Evolutionary conservation across 2,888 invertebrate genomes (phyloP), one percentile per base, ranked within the genome.

Genomic region (Heliconius aoede): DNA sequence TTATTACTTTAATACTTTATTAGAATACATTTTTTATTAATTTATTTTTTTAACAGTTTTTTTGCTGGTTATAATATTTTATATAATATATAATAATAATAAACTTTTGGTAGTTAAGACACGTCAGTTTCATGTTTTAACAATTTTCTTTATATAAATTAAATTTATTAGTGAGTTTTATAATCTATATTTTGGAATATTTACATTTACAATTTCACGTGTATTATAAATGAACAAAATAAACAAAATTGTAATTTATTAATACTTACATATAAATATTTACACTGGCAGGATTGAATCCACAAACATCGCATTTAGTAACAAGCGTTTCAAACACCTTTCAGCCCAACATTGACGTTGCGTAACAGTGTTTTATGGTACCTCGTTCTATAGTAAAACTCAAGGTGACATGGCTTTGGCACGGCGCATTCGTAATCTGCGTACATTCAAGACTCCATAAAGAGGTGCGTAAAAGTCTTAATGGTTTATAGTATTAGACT

Each of bases 361-460:
- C 13, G 32, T 69, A 32, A 65, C 36, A 55, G 8, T 24, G 15
- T 4, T 30, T 15, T 55, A n/a, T 11, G 21, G 30, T 55, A 55
- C 15, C n/a, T 30, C 55, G 30, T 30, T 69, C 55, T 55, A 32
- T 69, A 69, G 55, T 69, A 32, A 55, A 55, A 55, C 15, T 69
- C 69, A 72, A 60, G 72, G 60, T 72, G 60, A 60, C 40, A 21
- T 26, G 21, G 24, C 36, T 30, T 9, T n/a, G n/a, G n/a, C n/a
- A n/a, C n/a, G n/a, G n/a, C 36, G 72, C 58, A 26, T 26, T 60
- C 28, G 58, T 72, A 72, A 60, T 40, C 24, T 40, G 11, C 71
- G 21, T 72, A 58, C 21, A 60, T 60, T 72, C 72, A 71, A 26
- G 36, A 26, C 60, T 9, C 36, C 58, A 72, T 72, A 40, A 72